These are phyloP conservation scores for Campoplex capitator DNA, from an alignment of 2,888 invertebrate species.

Conservation along the genomic window DNA sequence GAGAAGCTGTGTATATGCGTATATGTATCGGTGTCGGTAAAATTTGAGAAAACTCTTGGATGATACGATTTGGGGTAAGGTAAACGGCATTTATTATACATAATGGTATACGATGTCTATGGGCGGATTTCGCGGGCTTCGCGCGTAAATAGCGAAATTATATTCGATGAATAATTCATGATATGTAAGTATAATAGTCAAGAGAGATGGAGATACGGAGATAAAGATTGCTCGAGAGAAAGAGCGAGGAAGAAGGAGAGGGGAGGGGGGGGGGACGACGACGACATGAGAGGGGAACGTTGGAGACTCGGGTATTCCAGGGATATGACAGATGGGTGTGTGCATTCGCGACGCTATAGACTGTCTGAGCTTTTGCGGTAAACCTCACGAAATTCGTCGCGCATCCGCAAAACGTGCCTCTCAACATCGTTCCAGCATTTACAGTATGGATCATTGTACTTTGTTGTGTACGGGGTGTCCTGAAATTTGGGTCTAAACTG, in stretches of 20 bases:
- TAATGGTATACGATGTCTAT: constrained; percentile 2
- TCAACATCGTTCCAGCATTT: constrained; percentile 35
- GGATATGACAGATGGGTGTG: constrained; percentile 61
- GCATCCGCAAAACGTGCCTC: constrained; percentile 56
- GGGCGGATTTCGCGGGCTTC: constrained; percentile 45
- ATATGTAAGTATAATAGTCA: constrained; percentile 49
- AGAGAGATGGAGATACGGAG: constrained; percentile 26
- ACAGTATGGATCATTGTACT: constrained; percentile 13
- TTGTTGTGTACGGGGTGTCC: constrained; percentile 13
- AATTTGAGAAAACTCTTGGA: constrained; percentile 27
- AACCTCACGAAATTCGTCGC: constrained; percentile 62
- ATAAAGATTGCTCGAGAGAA: constrained; percentile 24
- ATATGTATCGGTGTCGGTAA: neutral
- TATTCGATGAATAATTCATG: constrained; percentile 64
- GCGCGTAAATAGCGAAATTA: constrained; percentile 63
- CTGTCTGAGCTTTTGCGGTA: constrained; percentile 56
- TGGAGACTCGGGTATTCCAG: constrained; percentile 38
- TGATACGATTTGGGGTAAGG: constrained; percentile 32
- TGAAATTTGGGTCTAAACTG: neutral
- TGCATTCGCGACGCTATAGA: constrained; percentile 33
- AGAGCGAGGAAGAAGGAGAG: constrained; percentile 7
- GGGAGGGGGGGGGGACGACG: constrained; percentile 1
- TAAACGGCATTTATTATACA: constrained; percentile 42
- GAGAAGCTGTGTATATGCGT: neutral
- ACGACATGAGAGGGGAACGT: neutral